Base-by-base conservation (phyloP, 1,140 invertebrate species). In the Macrobrachium nipponense region DNA sequence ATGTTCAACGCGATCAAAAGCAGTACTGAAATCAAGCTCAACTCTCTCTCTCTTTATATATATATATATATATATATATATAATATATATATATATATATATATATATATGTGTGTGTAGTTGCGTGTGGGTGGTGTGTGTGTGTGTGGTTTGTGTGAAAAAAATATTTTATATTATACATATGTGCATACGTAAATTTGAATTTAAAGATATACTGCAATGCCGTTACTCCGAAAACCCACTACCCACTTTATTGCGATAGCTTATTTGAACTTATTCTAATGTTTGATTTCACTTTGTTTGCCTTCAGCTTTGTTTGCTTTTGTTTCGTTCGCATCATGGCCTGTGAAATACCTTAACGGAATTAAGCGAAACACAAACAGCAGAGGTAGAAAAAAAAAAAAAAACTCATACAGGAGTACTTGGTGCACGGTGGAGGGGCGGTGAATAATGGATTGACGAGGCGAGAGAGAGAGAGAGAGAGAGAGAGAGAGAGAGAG, bases 61-160 rank as follows among this genome's bases (percentile, higher is more conserved):
- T 73, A 73, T 73, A 27, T 73, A 73, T 73, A 27, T 44, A 73
- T 73, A 27, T 73, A 73, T 73, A 27, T 73, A 73, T 66, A 5
- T 66, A 14, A 20, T 73, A 5, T 75, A 75, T 75, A 18, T 43
- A 43, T 44, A 43, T 75, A 6, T 75, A 44, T 75, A 43, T 75
- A 17, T 75, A 58, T 75, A 75, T 75, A 75, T 75, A 43, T 75
- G 44, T 75, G 51, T 75, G 36, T 75, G 51, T 75, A 75, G 27
- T 36, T 75, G 36, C 36, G 36, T 75, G 23, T 75, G 43, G 27
- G n/a, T 18, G 11, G 18, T 73, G 36, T 75, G 36, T 75, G 36
- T 75, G 36, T 75, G 36, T 75, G 36, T 36, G 10, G 12, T 75
- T 36, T 58, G 18, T 75, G n/a, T n/a, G n/a, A n/a, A n/a, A n/a